Base-by-base conservation (phyloP, 2,888 invertebrate species). In the Sminthurinus aureus region DNA sequence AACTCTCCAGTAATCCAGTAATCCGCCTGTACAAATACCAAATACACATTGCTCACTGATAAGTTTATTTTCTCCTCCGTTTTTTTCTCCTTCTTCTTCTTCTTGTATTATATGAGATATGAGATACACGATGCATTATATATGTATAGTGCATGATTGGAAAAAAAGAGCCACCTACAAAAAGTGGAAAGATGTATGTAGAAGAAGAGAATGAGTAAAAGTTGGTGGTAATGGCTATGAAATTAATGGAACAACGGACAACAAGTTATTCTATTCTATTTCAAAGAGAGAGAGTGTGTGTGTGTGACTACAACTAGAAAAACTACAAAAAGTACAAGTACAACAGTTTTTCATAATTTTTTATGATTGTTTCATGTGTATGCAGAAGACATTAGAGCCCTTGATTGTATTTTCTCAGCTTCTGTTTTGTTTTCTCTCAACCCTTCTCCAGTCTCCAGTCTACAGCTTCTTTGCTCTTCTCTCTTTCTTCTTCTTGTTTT, bases 401-500 rank as follows among this genome's bases (percentile, higher is more conserved):
- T 78, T 71, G 71, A 71, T 71, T 71, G 71, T 71, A 26, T 71
- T 24, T 71, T 71, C 13, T 78, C 26, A 78, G 78, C 78, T 78
- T 66, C 78, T 78, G 64, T 66, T 77, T 52, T 38, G 38, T 38
- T 38, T 38, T 38, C 38, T 38, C 38, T 38, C 38, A 38, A 38
- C 38, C 38, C 38, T 38, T 38, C 38, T 50, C n/a, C 50, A 13
- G 24, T 50, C 6, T 26, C 15, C 13, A 38, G 38, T 24, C 50
- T 50, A 24, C n/a, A 75, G 75, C 50, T 13, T 67, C n/a, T 67
- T 67, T 22, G 0, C 67, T 67, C n/a, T 0, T 20, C 58, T 77
- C 38, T 38, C 6, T 6, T 38, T 38, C 6, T 38, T 38, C 38
- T 38, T 38, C 3, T 38, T 38, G 38, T 38, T 38, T 38, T 6